These are phyloP conservation scores for Sandelia bainsii DNA, from an alignment of 2,797 vertebrate genomes.

Conservation along the genomic window DNA sequence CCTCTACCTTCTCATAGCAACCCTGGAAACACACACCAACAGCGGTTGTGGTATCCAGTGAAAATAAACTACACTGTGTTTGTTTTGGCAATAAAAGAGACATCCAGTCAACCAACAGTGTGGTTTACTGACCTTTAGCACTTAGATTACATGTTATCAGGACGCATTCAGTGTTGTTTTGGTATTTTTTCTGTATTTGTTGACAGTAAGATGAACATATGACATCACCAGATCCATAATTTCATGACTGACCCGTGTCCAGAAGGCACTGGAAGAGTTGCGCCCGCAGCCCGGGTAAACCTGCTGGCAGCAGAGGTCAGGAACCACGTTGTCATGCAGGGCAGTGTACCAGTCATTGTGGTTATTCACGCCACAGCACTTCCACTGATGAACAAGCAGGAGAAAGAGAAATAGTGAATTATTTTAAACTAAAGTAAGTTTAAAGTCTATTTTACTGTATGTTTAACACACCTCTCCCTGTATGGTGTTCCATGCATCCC, in stretches of 20 bases:
- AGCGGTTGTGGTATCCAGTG: no score
- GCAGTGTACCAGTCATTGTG: conserved; percentile 92
- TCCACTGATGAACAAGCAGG: conserved; percentile 85
- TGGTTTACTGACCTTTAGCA: no score
- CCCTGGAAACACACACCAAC: conserved; percentile 81
- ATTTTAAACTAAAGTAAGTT: no score
- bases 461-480: conserved; percentile 90
- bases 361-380: conserved; percentile 92
- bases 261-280: conserved; percentile 89
- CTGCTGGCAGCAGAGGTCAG: conserved; percentile 94
- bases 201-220: no score
- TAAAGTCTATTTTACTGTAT: no score
- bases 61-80: no score
- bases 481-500: conserved; percentile 97
- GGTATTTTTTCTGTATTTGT: not conserved
- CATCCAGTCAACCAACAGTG: no score
- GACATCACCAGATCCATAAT: not conserved
- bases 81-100: no score
- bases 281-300: conserved; percentile 90
- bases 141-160: no score
- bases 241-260: conserved; percentile 85
- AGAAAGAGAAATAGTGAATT: not conserved
- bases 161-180: not conserved
- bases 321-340: conserved; percentile 90
- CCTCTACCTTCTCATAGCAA: conserved; percentile 94